These are phyloP conservation scores for Nothobranchius furzeri DNA, from an alignment of 2,113 vertebrate species.

Conservation along the genomic window DNA sequence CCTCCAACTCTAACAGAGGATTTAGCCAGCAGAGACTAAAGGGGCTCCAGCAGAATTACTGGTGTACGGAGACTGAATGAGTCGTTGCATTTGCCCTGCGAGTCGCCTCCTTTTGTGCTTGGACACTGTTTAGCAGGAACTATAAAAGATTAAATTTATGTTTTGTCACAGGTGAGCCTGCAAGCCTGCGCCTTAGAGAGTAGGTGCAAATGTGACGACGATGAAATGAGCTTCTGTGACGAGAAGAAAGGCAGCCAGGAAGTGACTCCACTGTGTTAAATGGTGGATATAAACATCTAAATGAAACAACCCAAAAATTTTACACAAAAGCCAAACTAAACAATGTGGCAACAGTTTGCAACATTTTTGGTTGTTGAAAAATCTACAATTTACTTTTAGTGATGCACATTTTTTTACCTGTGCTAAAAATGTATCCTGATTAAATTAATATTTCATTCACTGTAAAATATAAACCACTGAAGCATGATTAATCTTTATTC, in stretches of 20 bases:
- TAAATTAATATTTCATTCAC: no score
- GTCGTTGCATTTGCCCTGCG: conserved; percentile 62
- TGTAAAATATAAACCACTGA: no score
- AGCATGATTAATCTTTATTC: no score
- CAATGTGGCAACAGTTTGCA: no score
- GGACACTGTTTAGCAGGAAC: conserved; percentile 58
- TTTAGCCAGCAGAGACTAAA: conserved; percentile 76
- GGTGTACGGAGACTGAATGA: conserved; percentile 67
- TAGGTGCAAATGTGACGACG: conserved; percentile 6
- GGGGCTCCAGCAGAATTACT: conserved; percentile 70
- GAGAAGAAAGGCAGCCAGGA: not conserved
- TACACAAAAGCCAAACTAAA: not conserved
- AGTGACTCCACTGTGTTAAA: not conserved
- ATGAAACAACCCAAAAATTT: not conserved
- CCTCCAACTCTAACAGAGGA: conserved; percentile 77
- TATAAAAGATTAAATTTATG: conserved; percentile 50
- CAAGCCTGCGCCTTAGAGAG: conserved; percentile 4
- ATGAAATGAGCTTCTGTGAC: no score
- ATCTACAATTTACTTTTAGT: no score
- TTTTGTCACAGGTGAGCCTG: conserved; percentile 40
- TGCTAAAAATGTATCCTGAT: no score
- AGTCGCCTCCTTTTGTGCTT: conserved; percentile 59
- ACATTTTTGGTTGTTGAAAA: no score
- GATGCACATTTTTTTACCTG: no score
- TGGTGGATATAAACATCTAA: not conserved